Base-by-base conservation (phyloP, 1,140 invertebrate species). In the Penaeus chinensis region DNA sequence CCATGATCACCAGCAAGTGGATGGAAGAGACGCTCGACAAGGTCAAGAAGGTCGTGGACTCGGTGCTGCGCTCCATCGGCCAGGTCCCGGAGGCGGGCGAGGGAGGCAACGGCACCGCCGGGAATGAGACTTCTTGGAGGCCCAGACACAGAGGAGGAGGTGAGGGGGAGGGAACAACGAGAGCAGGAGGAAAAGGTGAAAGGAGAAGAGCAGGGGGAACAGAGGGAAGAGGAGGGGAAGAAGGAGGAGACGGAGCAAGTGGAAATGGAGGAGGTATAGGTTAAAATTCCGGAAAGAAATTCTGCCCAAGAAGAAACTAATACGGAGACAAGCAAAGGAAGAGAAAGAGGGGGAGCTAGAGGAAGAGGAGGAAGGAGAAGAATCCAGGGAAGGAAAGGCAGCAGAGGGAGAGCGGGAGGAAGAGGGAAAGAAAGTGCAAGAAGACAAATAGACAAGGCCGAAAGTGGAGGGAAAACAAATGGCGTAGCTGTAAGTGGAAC, bases 11-110 rank as follows among this genome's bases (percentile, higher is more conserved):
- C 4, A 89, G 37, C n/a, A 79, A 71, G 82, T 89, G 87, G 87
- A 84, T 84, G 82, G 78, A 84, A 61, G 87, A 84, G 54, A 84
- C 87, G 19, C 27, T 89, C 61, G 74, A 74, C n/a, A 84, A 89
- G 42, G 87, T 89, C n/a, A 81, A 89, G 78, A 89, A 63, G 5
- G 87, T 89, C 5, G 87, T 89, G 54, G 87, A 89, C 60, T 89
- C 87, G 4, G 81, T 89, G 24, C 65, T 89, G 13, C 74, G 63
- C 19, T 79, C 87, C 62, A 89, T 89, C 32, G 87, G 87, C 0
- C 84, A 82, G n/a, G 77, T 71, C 54, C 54, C 54, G 54, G 16
- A 19, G 69, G 66, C 32, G 66, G 69, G 16, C 69, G 69, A 71
- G 1, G 69, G 13, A 2, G 69, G 13, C 8, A 71, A 71, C 32